Percentiles rank a stretch among this genome's conserved stretches.
Evolutionary conservation across 2,888 invertebrate species (phyloP).

Genomic region (Acanthococcus lagerstroemiae): DNA sequence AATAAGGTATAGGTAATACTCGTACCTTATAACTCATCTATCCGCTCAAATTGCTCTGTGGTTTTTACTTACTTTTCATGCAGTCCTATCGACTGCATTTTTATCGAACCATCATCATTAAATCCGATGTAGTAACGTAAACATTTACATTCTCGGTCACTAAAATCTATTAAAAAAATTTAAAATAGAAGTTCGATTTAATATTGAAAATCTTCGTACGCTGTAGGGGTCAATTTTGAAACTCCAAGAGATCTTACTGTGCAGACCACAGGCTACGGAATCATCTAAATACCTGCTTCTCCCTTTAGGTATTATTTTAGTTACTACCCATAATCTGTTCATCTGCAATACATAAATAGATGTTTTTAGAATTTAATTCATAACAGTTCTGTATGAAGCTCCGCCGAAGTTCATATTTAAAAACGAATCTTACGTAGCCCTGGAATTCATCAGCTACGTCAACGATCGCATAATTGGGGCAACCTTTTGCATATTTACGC

Average conservation of each 20-base stretch:
- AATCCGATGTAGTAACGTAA: not conserved
- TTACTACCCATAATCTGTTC: constrained; percentile 10
- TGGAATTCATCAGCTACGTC: too few relatives aligned
- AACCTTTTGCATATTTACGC: too few relatives aligned
- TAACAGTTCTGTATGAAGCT: too few relatives aligned
- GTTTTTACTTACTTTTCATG: constrained; percentile 2
- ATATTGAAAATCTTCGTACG: not conserved
- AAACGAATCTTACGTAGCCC: too few relatives aligned
- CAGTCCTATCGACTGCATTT: not conserved
- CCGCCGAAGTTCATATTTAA: too few relatives aligned
- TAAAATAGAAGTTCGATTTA: not conserved
- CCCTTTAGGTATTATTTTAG: not conserved
- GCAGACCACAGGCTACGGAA: constrained; percentile 1
- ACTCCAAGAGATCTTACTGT: constrained; percentile 1
- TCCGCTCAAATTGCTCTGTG: not conserved
- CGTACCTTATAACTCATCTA: too few relatives aligned
- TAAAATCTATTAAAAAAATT: not conserved
- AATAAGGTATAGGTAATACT: too few relatives aligned
- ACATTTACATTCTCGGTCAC: constrained; percentile 9
- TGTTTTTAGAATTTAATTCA: too few relatives aligned
- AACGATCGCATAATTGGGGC: too few relatives aligned
- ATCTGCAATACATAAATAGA: too few relatives aligned
- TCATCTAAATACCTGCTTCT: constrained; percentile 9
- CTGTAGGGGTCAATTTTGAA: too few relatives aligned
- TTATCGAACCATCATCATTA: not conserved